Conservation (phyloP, 2,888 invertebrate species). For the Aleiodes alternator region DNA sequence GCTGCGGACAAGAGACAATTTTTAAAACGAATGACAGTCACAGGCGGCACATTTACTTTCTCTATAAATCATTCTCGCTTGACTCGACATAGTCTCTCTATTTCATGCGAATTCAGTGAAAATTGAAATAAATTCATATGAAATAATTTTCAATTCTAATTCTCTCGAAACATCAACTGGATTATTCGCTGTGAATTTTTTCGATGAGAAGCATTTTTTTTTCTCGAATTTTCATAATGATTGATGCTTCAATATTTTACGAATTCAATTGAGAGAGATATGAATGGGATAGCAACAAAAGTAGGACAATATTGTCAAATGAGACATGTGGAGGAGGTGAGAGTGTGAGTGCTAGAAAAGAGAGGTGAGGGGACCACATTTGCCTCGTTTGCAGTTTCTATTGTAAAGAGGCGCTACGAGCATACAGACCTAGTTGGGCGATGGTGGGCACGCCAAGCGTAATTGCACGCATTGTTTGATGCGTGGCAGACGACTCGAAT, state of each 20-base stretch:
- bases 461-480: slow-evolving; percentile 74
- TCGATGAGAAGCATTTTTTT: not conserved
- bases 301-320: slow-evolving; percentile 74
- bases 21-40: slow-evolving; percentile 51
- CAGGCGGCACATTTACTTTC: slow-evolving; percentile 3
- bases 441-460: slow-evolving; percentile 64
- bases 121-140: not conserved
- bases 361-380: slow-evolving; percentile 61
- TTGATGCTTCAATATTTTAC: slow-evolving; percentile 17
- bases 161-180: not conserved
- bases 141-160: slow-evolving; percentile 6
- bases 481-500: slow-evolving; percentile 65
- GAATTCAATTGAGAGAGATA: slow-evolving; percentile 1
- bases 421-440: slow-evolving; percentile 54
- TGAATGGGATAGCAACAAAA: slow-evolving; percentile 62
- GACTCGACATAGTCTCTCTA: not conserved
- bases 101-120: not conserved
- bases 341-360: not conserved
- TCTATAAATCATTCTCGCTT: slow-evolving; percentile 25
- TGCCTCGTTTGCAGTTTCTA: slow-evolving; percentile 59
- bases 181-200: not conserved
- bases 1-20: slow-evolving; percentile 49
- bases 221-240: not conserved
- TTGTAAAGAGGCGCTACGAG: slow-evolving; percentile 68
- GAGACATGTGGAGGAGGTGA: slow-evolving; percentile 60